Percentiles rank a stretch among this genome's conserved stretches.
Conservation (phyloP, 1,140 invertebrate species). For the Lasioglossum albipes region DNA sequence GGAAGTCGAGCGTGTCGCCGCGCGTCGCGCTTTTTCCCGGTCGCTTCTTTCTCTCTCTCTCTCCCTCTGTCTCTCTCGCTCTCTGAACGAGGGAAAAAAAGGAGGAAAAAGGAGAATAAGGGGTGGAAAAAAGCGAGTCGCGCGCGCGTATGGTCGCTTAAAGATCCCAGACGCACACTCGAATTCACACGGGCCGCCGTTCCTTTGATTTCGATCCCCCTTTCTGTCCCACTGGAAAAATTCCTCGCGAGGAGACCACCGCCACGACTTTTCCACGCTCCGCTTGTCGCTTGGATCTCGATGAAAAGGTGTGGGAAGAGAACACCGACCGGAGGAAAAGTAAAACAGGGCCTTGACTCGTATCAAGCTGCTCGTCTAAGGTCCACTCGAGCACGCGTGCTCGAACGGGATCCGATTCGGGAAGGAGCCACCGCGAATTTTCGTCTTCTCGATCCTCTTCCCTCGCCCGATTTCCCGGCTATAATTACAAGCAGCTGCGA, state of each 20-base stretch:
- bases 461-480: not conserved
- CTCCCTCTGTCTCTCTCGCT: too few species aligned
- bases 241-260: slow-evolving; percentile 22
- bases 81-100: too few species aligned
- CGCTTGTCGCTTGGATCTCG: slow-evolving; percentile 29
- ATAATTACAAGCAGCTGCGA: too few species aligned
- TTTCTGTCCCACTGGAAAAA: slow-evolving; percentile 42
- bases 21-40: slow-evolving; percentile 6
- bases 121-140: too few species aligned
- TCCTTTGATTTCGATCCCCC: slow-evolving; percentile 61
- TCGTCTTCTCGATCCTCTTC: not conserved
- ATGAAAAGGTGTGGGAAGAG: slow-evolving; percentile 34
- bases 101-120: too few species aligned
- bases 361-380: slow-evolving; percentile 41
- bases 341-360: slow-evolving; percentile 6
- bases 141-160: slow-evolving; percentile 7
- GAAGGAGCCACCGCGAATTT: slow-evolving; percentile 6
- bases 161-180: slow-evolving; percentile 52
- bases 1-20: slow-evolving; percentile 1
- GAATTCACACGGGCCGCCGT: slow-evolving; percentile 57
- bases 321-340: not conserved
- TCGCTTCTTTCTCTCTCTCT: too few species aligned
- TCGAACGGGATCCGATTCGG: slow-evolving; percentile 15
- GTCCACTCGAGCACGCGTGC: slow-evolving; percentile 47
- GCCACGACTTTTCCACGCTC: slow-evolving; percentile 42